These are phyloP conservation scores for Nematopogon swammerdamellus DNA, from an alignment of 2,888 invertebrate species.

Conservation along the genomic window DNA sequence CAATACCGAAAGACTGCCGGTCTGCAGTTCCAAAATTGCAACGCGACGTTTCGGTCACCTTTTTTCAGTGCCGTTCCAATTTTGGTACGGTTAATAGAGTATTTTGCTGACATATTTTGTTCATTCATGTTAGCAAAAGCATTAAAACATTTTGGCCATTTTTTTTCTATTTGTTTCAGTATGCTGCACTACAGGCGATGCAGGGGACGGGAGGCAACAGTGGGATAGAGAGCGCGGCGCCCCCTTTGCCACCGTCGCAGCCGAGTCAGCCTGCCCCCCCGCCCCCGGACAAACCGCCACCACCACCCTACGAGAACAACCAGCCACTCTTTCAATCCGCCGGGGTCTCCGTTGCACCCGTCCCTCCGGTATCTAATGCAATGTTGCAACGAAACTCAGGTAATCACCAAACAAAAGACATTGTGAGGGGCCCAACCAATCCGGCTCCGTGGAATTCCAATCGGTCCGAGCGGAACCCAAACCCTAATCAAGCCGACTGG, in stretches of 20 bases:
- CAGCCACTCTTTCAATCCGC: constrained; percentile 25
- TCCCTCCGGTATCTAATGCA: neutral
- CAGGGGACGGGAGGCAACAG: constrained; percentile 25
- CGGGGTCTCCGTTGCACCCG: neutral
- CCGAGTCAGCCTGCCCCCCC: constrained; percentile 22
- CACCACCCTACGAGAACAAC: constrained; percentile 40
- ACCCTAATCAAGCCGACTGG: neutral
- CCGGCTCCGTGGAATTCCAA: neutral
- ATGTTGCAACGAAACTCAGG: neutral
- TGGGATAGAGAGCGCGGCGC: no score
- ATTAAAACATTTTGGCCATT: no score
- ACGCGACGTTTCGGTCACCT: no score
- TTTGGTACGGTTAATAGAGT: no score
- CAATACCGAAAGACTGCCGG: no score
- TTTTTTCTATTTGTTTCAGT: constrained; percentile 29
- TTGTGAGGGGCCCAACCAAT: neutral
- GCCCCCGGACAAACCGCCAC: constrained; percentile 25
- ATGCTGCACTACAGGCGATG: constrained; percentile 36
- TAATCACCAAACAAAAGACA: neutral
- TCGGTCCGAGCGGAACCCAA: neutral
- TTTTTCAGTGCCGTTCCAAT: no score
- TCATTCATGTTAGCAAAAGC: no score
- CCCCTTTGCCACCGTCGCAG: constrained; percentile 19
- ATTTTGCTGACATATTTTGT: no score
- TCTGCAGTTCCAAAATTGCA: no score